These are phyloP conservation scores for Seira sanloemensis DNA, from an alignment of 2,888 invertebrate species.

Conservation along the genomic window DNA sequence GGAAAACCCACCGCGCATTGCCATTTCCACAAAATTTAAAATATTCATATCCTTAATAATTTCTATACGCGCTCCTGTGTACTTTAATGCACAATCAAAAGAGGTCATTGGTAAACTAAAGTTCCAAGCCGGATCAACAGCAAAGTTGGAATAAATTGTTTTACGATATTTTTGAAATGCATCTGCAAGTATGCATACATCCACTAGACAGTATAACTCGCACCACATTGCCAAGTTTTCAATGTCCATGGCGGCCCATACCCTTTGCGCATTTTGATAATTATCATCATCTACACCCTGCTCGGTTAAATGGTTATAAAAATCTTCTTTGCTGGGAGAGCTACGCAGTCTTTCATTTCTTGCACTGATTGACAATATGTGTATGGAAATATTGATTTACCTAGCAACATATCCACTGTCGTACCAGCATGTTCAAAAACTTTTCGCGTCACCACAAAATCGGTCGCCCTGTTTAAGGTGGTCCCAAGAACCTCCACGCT, in stretches of 20 bases:
- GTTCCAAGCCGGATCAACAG: neutral
- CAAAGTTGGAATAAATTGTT: slow-evolving; percentile 1
- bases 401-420: neutral
- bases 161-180: neutral
- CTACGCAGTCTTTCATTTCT: neutral
- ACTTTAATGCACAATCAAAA: neutral
- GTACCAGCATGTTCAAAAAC: neutral
- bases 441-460: neutral
- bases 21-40: neutral
- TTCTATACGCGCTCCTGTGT: neutral
- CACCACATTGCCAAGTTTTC: neutral
- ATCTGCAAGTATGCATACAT: neutral
- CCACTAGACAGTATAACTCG: neutral
- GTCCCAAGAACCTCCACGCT: neutral
- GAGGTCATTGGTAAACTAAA: slow-evolving; percentile 10
- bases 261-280: neutral
- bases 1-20: neutral
- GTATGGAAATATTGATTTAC: neutral
- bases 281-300: neutral
- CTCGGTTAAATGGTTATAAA: neutral
- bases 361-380: neutral
- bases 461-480: neutral
- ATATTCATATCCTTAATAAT: neutral
- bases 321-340: neutral
- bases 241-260: neutral